Evolutionary conservation across 2,113 vertebrate genomes (phyloP), one percentile per base, ranked within the genome.

Genomic region (Phyllopteryx taeniolatus): DNA sequence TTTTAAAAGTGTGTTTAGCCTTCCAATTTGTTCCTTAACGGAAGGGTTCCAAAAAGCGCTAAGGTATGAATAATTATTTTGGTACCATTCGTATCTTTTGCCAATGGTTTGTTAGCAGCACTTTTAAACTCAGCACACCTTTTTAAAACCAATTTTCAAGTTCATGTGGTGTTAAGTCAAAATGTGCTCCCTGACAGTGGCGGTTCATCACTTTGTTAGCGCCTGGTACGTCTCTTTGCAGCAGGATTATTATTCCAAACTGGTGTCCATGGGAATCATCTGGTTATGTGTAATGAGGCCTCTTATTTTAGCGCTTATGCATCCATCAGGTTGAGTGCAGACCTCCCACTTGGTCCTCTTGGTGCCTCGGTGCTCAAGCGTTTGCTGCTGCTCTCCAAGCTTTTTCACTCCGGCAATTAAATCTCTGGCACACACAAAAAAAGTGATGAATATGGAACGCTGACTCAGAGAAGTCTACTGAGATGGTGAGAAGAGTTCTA

Each of bases 391-490:
- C 81, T 87, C 80, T 66, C 82, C 78, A n/a, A 57, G 84, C 80
- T 83, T 81, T 88, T 87, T 71, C 35, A 85, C 72, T 76, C 61
- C 68, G 83, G 85, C 90, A 91, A 90, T 91, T 89, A 90, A 89
- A 90, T 85, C 62, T 85, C 59, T 61, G 59, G 33, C 59, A 39
- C 35, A 39, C 15, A 14, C 35, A 68, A 70, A 71, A 77, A 83
- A 72, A 76, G 75, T 87, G 75, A 91, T 91, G 88, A 91, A 91
- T 90, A 91, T 91, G 89, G 81, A 91, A 88, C 79, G 76, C 78
- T 65, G 71, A 79, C 75, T 78, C 70, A n/a, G 78, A 74, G 76
- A 82, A 46, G 71, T 88, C 88, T 57, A 8, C 43, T 5, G 89
- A 90, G 90, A 89, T 79, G 12, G 43, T 75, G 79, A 75, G 67